Base-by-base conservation (phyloP, 2,888 invertebrate genomes). In the Reticulitermes lucifugus region DNA sequence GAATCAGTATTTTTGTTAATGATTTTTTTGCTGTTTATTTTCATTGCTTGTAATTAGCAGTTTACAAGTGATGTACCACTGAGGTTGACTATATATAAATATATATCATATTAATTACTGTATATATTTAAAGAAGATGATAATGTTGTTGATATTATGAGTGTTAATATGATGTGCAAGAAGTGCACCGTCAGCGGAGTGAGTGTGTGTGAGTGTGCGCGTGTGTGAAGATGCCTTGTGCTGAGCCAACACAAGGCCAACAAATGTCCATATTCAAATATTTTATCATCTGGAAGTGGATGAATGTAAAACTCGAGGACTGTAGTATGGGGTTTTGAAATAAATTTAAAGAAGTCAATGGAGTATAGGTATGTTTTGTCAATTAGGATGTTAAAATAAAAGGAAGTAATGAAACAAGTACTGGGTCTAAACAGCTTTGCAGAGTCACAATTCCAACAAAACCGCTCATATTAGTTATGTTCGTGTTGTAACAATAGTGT, bases 11-110 rank as follows among this genome's bases (percentile, higher is more conserved):
- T 83, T 81, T 83, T 85, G 79, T 85, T 85, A 82, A 65, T 82
- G 77, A 80, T 84, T 80, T 84, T 83, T 86, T 85, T 85, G 80
- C 85, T 84, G 85, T 84, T 85, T 84, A 77, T 84, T 86, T 86
- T 85, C 73, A 84, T 79, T 83, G 84, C 85, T 86, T 84, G 83
- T 85, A 84, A 84, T 83, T 84, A 84, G 79, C 82, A 59, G 80
- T 83, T 84, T 83, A 84, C 84, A 85, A 85, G 83, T 83, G 29
- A 85, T 77, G 65, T 46, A 77, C 70, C 35, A 25, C 81, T 55
- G 59, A 71, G 85, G 79, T 81, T 73, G 81, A 80, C 43, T 81
- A 85, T 82, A 85, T 73, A 86, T 85, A 85, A 77, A 86, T 85
- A 85, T 86, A 85, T 84, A 79, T 82, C 70, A 85, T 79, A 77